phyloP scores from a whole-genome alignment of 2,113 vertebrate genomes.

The Okapia johnstoni region DNA sequence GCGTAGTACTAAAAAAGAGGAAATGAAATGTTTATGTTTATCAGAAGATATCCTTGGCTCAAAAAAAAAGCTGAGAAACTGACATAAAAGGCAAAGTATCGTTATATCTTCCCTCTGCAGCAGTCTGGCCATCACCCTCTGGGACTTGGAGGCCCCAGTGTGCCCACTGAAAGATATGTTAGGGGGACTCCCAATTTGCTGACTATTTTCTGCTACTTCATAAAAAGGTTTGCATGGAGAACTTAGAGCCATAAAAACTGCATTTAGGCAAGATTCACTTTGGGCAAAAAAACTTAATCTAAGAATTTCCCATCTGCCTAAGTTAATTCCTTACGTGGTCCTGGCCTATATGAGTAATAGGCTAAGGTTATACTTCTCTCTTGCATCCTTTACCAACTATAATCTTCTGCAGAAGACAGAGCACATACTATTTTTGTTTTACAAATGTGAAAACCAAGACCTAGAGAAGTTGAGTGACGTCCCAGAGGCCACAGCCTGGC shows the following conservation, averaged over 20 bases:
- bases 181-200: not conserved
- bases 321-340: not conserved
- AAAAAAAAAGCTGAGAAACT: slow-evolving; percentile 15
- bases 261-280: slow-evolving; percentile 4
- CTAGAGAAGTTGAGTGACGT: slow-evolving; percentile 9
- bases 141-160: not conserved
- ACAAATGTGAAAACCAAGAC: not conserved
- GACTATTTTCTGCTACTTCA: not conserved
- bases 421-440: not conserved
- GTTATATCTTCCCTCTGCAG: not conserved
- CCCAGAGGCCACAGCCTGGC: not conserved
- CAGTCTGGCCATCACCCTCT: not conserved
- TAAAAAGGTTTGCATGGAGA: not conserved
- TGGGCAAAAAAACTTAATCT: not conserved
- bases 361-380: not conserved
- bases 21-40: not conserved
- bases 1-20: not conserved
- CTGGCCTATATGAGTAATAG: not conserved
- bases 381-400: not conserved
- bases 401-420: not conserved
- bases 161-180: not conserved
- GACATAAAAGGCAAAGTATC: not conserved
- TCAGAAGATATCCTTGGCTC: not conserved
- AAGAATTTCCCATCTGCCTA: not conserved
- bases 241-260: not conserved